phyloP scores from a whole-genome alignment of 1,140 invertebrate species.

The Condylostylus longicornis region DNA sequence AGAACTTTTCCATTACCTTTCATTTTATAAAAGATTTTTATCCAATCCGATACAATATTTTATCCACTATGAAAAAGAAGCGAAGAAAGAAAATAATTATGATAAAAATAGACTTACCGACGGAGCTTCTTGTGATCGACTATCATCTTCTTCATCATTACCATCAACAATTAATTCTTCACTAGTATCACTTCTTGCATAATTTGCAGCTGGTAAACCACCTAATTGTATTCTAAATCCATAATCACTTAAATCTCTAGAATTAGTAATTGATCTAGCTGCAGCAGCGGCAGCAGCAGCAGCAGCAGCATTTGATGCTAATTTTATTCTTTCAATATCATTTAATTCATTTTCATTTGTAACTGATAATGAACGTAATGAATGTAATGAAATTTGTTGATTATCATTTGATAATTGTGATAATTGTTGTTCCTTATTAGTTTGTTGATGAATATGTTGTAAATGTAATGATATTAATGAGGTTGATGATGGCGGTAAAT shows the following conservation, averaged over 20 bases:
- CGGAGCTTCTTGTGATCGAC: slow-evolving; percentile 26
- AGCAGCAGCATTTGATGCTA: slow-evolving; percentile 21
- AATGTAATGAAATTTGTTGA: slow-evolving; percentile 1
- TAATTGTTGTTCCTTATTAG: neutral
- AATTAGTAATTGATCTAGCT: slow-evolving; percentile 16
- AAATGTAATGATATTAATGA: slow-evolving; percentile 6
- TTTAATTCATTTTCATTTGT: slow-evolving; percentile 9
- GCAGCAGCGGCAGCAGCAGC: slow-evolving; percentile 5
- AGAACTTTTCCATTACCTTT: no score
- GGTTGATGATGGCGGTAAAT: slow-evolving; percentile 10
- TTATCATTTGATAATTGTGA: neutral
- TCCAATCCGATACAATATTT: no score
- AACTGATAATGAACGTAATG: neutral
- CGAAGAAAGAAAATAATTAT: no score
- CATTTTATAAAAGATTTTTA: no score
- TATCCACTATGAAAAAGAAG: no score
- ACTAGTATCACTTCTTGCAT: slow-evolving; percentile 30
- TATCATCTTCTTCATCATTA: slow-evolving; percentile 29
- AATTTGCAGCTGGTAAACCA: slow-evolving; percentile 26
- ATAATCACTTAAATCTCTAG: slow-evolving; percentile 27
- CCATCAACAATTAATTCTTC: slow-evolving; percentile 30
- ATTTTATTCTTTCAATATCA: slow-evolving; percentile 29
- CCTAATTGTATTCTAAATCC: slow-evolving; percentile 32
- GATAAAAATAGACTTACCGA: slow-evolving; percentile 31
- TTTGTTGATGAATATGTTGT: slow-evolving; percentile 6